Evolutionary conservation across 2,888 invertebrate species (phyloP), one percentile per base, ranked within the genome.

Genomic region (Julus scandinavius): DNA sequence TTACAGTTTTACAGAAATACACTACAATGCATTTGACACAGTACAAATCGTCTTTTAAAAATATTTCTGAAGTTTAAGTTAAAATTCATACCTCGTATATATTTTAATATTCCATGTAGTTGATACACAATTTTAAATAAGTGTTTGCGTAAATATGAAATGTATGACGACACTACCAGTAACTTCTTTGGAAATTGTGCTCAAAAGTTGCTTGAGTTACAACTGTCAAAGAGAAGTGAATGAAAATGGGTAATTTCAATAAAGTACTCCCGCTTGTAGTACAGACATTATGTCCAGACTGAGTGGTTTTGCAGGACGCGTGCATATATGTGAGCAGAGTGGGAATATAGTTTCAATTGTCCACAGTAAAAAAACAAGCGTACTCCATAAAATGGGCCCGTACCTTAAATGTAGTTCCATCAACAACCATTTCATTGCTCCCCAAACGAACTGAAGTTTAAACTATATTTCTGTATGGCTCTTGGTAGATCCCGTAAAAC

Each of bases 351-450:
- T 72, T 72, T 72, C 72, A 72, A 20, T 72, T 72, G 72, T 20
- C 72, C 72, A 72, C 72, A 72, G 20, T 72, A 72, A 72, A 72
- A 54, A 72, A 72, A n/a, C 58, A 58, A 45, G 7, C 20, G 72
- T 72, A 9, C 29, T n/a, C 72, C 72, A 72, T 72, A 72, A 72
- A 72, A 72, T 20, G 72, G 72, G 9, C 72, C 11, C 72, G 7
- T 72, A 72, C 20, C 72, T 72, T 20, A 72, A 72, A 20, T 20
- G 20, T 20, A 9, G 29, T 72, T 72, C n/a, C 72, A 72, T 72
- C 29, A 9, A 29, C 20, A 29, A 72, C 72, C 72, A 54, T 72
- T 72, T 29, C 20, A 72, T 72, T 29, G 29, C 72, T 72, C 72
- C 72, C 72, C 20, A 9, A 72, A 72, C 72, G 29, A 6, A 20